Evolutionary conservation across 2,113 vertebrate genomes (phyloP), one percentile per base, ranked within the genome.

Genomic region (Clarias batrachus): DNA sequence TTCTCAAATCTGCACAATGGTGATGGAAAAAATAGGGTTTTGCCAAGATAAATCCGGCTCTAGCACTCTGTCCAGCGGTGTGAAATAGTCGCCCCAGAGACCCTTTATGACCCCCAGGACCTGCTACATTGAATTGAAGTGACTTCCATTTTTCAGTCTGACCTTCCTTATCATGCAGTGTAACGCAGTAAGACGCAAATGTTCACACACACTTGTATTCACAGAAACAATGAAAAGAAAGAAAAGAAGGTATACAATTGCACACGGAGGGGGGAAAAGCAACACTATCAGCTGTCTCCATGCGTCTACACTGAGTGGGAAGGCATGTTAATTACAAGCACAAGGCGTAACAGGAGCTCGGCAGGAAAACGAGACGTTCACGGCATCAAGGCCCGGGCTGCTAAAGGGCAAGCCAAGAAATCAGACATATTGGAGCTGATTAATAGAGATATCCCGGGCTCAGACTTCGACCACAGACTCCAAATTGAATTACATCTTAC

Each of bases 61-160:
- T 37, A 60, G 57, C 23, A n/a, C 9, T 84, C n/a, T 77, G 52
- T 27, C 52, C 25, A 37, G 27, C 33, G 13, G 27, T 84, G 65
- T 74, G 65, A 84, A 84, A 60, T 57, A 41, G 70, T 2, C 2
- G 52, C 83, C 70, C 56, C 19, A 5, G 30, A 57, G 27, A 60
- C 30, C 16, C 56, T 11, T 2, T 6, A 21, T 23, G 27, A 76
- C 56, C 57, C 57, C 59, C 14, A 62, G 3, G 71, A 48, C 25
- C 71, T 27, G 83, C 57, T n/a, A n/a, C 56, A 62, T 37, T 84
- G 33, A 66, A 82, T 82, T 68, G 52, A 5, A 78, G 17, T 94
- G 94, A 95, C 94, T 92, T 92, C 90, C 84, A 94, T 94, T 95
- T 92, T 93, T 93, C 88, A 87, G 87, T 91, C 88, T 89, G 92